Evolutionary conservation across 2,888 invertebrate genomes (phyloP).

Genomic region (Caenorhabditis auriculariae): DNA sequence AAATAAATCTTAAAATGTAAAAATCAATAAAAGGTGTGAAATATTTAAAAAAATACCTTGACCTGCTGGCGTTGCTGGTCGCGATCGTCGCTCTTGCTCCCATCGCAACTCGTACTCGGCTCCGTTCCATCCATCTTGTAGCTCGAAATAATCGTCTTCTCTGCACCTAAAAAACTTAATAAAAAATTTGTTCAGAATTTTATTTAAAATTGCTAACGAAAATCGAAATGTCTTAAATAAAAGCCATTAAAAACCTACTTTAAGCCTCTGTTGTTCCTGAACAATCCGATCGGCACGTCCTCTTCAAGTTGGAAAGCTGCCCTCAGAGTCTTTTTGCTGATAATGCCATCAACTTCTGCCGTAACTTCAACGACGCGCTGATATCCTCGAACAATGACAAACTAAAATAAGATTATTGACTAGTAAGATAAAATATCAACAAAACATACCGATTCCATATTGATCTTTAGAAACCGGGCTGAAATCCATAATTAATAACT

Average conservation of each 20-base stretch:
- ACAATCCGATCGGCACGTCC: slow-evolving; percentile 18
- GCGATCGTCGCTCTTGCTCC: slow-evolving; percentile 13
- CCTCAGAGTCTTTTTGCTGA: slow-evolving; percentile 9
- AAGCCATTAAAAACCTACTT: slow-evolving; percentile 16
- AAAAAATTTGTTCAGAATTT: slow-evolving; percentile 24
- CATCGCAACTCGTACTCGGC: slow-evolving; percentile 15
- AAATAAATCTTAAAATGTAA: slow-evolving; percentile 1
- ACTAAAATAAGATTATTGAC: slow-evolving; percentile 20
- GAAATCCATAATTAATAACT: too few relatives aligned
- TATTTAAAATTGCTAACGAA: slow-evolving; percentile 24
- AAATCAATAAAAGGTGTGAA: slow-evolving; percentile 7
- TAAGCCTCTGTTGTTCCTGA: slow-evolving; percentile 12
- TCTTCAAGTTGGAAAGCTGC: slow-evolving; percentile 17
- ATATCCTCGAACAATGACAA: slow-evolving; percentile 15
- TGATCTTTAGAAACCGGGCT: slow-evolving; percentile 2
- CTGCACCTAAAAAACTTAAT: slow-evolving; percentile 14
- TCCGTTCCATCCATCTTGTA: slow-evolving; percentile 15
- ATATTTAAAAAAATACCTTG: slow-evolving; percentile 14
- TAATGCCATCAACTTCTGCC: slow-evolving; percentile 10
- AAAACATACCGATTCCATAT: slow-evolving; percentile 8
- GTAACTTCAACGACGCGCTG: slow-evolving; percentile 10
- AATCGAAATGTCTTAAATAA: slow-evolving; percentile 14
- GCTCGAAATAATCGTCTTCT: slow-evolving; percentile 12
- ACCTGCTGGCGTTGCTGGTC: slow-evolving; percentile 9
- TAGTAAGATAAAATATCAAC: slow-evolving; percentile 22